These are phyloP conservation scores for Clupea harengus DNA, from an alignment of 2,113 vertebrate genomes.

Conservation along the genomic window DNA sequence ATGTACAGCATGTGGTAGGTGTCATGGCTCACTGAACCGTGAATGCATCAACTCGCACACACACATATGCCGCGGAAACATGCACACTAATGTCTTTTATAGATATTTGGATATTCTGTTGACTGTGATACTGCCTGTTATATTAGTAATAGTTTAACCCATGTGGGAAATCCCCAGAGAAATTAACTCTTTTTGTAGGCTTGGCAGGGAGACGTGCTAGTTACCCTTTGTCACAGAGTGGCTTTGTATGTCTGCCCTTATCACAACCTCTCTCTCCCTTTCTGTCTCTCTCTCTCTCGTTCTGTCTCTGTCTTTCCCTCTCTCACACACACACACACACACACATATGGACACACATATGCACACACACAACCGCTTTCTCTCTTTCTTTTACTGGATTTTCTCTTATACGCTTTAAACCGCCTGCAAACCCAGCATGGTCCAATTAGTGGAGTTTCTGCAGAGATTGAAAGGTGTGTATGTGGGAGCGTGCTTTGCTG, in stretches of 20 bases:
- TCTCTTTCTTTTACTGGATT: not conserved
- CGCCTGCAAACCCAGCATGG: constrained; percentile 3
- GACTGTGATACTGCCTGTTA: not conserved
- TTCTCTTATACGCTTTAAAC: not conserved
- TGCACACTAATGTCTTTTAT: not conserved
- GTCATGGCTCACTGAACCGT: not conserved
- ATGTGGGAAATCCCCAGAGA: not conserved
- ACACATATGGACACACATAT: not conserved
- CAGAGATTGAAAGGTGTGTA: not conserved
- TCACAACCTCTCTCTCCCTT: not conserved
- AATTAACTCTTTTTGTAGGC: not conserved
- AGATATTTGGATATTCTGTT: not conserved
- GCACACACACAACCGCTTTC: not conserved
- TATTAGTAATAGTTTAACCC: not conserved
- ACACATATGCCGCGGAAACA: not conserved
- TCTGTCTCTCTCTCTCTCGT: not conserved
- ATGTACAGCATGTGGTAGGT: not conserved
- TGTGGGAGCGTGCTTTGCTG: not conserved
- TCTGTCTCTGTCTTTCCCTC: not conserved
- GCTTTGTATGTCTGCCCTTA: not conserved
- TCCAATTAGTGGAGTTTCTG: constrained; percentile 14
- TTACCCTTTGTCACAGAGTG: not conserved
- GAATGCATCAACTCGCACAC: not conserved
- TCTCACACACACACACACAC: not conserved
- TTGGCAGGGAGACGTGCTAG: not conserved